Conservation (phyloP, 1,140 invertebrate genomes). For the Pararge aegeria region DNA sequence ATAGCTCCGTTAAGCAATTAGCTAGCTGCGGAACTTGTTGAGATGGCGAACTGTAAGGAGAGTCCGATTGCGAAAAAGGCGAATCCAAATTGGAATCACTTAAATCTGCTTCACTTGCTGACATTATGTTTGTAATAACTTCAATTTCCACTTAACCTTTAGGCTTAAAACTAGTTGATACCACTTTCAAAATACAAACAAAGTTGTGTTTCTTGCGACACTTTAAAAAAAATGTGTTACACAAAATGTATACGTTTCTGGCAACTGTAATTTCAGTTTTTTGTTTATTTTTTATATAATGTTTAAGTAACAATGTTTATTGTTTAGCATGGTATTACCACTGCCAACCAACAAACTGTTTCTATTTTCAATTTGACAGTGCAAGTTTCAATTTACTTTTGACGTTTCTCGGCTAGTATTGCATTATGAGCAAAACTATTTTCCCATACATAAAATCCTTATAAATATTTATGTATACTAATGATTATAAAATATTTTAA, state of each 20-base stretch:
- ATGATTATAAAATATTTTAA: constrained; percentile 18
- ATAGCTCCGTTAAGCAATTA: constrained; percentile 46
- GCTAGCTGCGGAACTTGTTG: constrained; percentile 59
- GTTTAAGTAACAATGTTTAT: too few relatives aligned
- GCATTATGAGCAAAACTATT: background rate
- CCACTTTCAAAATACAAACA: background rate
- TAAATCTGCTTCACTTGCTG: constrained; percentile 33
- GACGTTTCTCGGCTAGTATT: background rate
- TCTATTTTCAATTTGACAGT: too few relatives aligned
- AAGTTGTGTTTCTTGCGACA: background rate
- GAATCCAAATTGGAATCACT: constrained; percentile 56
- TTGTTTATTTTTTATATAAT: too few relatives aligned
- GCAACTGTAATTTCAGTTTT: too few relatives aligned
- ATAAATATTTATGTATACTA: too few relatives aligned
- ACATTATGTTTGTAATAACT: background rate
- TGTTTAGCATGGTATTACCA: too few relatives aligned
- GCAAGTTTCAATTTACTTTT: background rate
- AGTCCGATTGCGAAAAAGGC: constrained; percentile 46
- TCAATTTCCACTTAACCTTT: background rate
- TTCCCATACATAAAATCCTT: background rate
- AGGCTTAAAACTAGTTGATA: background rate
- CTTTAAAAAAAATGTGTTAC: background rate
- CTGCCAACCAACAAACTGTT: too few relatives aligned
- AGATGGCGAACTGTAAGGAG: constrained; percentile 57
- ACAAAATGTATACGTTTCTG: too few relatives aligned